These are phyloP conservation scores for Listronotus bonariensis DNA, from an alignment of 1,140 invertebrate genomes.

Conservation along the genomic window DNA sequence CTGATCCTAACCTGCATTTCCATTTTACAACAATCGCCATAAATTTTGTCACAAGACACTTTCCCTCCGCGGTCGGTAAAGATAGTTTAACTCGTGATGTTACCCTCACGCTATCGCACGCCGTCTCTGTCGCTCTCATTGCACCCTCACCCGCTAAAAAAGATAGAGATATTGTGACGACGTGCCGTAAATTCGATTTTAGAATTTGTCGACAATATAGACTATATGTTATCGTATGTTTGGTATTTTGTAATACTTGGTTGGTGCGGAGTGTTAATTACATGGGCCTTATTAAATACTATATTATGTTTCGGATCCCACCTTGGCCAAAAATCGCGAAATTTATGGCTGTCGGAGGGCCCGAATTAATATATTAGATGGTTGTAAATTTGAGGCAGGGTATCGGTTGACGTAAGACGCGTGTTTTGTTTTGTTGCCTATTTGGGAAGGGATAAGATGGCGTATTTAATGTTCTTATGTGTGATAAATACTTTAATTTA, in stretches of 20 bases:
- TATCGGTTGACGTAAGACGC: conserved; percentile 32
- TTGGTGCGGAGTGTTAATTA: conserved; percentile 51
- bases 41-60: conserved; percentile 48
- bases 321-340: conserved; percentile 51
- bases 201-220: conserved; percentile 33
- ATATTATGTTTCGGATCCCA: conserved; percentile 54
- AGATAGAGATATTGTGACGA: conserved; percentile 11
- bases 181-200: conserved; percentile 10
- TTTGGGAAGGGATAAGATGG: neutral
- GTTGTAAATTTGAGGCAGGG: conserved; percentile 28
- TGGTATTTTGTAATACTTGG: conserved; percentile 52
- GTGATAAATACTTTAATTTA: no score
- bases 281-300: conserved; percentile 53
- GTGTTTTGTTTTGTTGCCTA: conserved; percentile 13
- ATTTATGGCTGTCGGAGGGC: conserved; percentile 41
- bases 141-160: neutral
- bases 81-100: conserved; percentile 26
- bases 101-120: neutral
- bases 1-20: conserved; percentile 21
- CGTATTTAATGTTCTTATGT: no score
- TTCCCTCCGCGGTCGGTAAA: conserved; percentile 34
- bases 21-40: conserved; percentile 47
- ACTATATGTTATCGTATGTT: conserved; percentile 49
- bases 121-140: conserved; percentile 17
- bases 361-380: conserved; percentile 21